Conservation (phyloP, 2,888 invertebrate species). For the Eristalis arbustorum region DNA sequence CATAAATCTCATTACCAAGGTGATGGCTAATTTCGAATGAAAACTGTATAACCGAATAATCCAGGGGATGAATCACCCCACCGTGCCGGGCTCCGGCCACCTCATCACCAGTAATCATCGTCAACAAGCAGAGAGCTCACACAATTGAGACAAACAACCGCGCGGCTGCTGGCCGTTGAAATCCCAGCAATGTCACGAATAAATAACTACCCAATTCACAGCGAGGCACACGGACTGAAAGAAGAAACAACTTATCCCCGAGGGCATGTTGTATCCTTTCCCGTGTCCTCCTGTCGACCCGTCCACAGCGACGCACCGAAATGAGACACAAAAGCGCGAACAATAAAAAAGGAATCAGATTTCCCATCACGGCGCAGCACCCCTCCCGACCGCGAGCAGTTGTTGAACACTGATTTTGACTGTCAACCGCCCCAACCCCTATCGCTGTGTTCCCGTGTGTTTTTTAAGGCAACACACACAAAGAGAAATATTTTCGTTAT, state of each 20-base stretch:
- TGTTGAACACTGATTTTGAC: conserved; percentile 42
- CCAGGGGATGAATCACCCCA: conserved; percentile 34
- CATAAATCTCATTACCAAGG: conserved; percentile 68
- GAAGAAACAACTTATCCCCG: conserved; percentile 59
- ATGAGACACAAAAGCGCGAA: conserved; percentile 53
- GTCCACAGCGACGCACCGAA: conserved; percentile 23
- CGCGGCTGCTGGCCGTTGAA: background rate
- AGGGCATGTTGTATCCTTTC: conserved; percentile 55
- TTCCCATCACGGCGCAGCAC: conserved; percentile 12
- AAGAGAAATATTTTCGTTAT: conserved; percentile 60
- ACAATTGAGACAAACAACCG: conserved; percentile 53
- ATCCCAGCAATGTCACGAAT: conserved; percentile 58
- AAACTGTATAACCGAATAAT: conserved; percentile 55
- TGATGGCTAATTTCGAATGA: conserved; percentile 62
- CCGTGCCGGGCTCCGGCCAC: conserved; percentile 9
- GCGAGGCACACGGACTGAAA: conserved; percentile 7
- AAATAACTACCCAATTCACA: conserved; percentile 62
- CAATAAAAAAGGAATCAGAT: conserved; percentile 66
- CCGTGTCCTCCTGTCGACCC: conserved; percentile 23
- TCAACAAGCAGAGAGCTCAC: conserved; percentile 42
- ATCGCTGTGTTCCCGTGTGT: background rate
- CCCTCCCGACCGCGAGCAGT: background rate
- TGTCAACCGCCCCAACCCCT: conserved; percentile 27
- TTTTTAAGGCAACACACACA: conserved; percentile 16
- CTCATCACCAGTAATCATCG: conserved; percentile 56